phyloP scores from a whole-genome alignment of 1,140 invertebrate species.

The Brachionus rotundiformis region DNA sequence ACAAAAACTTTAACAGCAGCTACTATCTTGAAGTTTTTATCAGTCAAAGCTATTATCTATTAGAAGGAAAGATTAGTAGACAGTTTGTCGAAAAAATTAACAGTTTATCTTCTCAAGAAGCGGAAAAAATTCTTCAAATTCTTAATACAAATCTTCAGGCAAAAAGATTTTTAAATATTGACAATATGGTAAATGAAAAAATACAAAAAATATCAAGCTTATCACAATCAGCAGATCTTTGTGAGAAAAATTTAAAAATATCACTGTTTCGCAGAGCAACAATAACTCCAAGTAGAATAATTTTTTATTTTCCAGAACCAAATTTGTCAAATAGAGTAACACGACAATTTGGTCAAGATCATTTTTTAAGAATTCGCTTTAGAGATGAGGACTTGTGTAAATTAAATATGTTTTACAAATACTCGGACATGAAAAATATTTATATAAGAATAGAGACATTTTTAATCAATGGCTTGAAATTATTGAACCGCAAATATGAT shows the following conservation, averaged over 20 bases:
- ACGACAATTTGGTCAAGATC: background rate
- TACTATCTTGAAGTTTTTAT: conserved; percentile 30
- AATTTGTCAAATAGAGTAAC: conserved; percentile 9
- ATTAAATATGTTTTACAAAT: background rate
- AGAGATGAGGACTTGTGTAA: background rate
- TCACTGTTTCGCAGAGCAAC: background rate
- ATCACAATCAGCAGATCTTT: background rate
- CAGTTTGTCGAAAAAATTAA: background rate
- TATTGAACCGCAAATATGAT: background rate
- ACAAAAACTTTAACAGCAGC: background rate
- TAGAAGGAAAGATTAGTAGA: background rate
- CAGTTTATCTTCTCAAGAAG: background rate
- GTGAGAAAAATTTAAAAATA: conserved; percentile 2
- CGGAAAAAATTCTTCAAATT: background rate
- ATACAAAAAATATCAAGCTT: background rate
- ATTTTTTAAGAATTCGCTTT: conserved; percentile 30
- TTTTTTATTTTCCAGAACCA: conserved; percentile 26
- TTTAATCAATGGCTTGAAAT: background rate
- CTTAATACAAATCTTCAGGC: background rate
- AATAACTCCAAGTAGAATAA: background rate
- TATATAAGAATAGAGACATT: background rate
- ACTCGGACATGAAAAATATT: background rate
- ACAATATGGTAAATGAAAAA: background rate
- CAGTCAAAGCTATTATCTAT: conserved; percentile 10
- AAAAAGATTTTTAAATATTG: background rate